Evolutionary conservation across 2,797 vertebrate genomes (phyloP).

Genomic region (Acestrorhynchus altus): DNA sequence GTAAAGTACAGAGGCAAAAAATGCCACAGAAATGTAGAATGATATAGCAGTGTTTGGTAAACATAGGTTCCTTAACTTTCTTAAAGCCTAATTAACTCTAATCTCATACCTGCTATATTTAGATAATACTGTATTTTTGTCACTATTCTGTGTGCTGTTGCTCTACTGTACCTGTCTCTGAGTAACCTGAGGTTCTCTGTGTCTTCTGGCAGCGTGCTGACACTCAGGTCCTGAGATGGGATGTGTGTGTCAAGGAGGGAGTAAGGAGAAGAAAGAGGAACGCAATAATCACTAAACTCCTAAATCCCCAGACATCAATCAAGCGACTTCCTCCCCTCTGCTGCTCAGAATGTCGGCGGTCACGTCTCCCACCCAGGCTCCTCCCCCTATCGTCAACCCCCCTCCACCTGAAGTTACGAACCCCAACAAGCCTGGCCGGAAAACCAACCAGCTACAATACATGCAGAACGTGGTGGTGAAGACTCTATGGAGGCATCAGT

Average conservation of each 20-base stretch:
- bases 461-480: conserved; percentile 99
- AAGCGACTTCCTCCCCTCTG: conserved; percentile 34
- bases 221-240: conserved; percentile 81
- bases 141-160: neutral
- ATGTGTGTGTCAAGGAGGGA: conserved; percentile 75
- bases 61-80: too few relatives aligned
- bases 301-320: conserved; percentile 54
- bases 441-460: conserved; percentile 97
- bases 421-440: conserved; percentile 89
- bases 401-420: conserved; percentile 91
- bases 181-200: conserved; percentile 19
- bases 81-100: too few relatives aligned
- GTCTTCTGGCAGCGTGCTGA: conserved; percentile 66
- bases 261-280: conserved; percentile 71
- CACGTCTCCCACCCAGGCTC: conserved; percentile 84
- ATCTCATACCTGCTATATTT: too few relatives aligned
- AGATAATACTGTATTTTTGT: too few relatives aligned
- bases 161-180: neutral
- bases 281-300: conserved; percentile 57
- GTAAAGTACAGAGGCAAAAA: too few relatives aligned
- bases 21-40: too few relatives aligned
- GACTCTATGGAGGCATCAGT: conserved; percentile 97
- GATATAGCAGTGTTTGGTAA: too few relatives aligned
- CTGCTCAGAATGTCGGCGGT: conserved; percentile 84
- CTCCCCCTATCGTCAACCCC: conserved; percentile 86